These are phyloP conservation scores for Carcharodon carcharias DNA, from an alignment of 2,797 vertebrate species.

Conservation along the genomic window DNA sequence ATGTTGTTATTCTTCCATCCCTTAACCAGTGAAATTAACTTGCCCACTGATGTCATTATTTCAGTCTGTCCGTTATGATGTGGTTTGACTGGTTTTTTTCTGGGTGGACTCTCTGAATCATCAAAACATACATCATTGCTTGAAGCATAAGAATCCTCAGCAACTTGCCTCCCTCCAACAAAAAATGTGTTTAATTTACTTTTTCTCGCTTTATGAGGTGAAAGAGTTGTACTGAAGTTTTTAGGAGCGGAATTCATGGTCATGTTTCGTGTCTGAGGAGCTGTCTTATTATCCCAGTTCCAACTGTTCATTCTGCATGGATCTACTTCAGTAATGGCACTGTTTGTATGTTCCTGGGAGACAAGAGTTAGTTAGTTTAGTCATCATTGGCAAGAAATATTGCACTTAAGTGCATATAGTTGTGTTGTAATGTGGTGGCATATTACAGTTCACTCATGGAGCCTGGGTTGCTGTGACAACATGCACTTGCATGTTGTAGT, in stretches of 20 bases:
- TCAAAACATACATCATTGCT: constrained; percentile 23
- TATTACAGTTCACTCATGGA: no score
- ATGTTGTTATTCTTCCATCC: constrained; percentile 47
- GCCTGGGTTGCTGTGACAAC: no score
- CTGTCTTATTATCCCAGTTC: neutral
- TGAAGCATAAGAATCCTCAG: neutral
- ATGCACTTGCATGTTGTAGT: no score
- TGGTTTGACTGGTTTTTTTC: constrained; percentile 1
- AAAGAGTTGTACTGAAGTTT: neutral
- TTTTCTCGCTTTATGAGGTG: constrained; percentile 21
- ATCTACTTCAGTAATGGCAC: neutral
- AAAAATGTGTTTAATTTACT: constrained; percentile 13
- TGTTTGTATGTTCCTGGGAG: neutral
- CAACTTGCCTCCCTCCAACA: neutral
- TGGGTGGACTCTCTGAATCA: constrained; percentile 9
- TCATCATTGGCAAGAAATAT: neutral
- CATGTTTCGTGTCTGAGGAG: constrained; percentile 9
- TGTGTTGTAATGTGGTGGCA: neutral
- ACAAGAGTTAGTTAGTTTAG: neutral
- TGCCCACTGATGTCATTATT: constrained; percentile 48
- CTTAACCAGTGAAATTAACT: constrained; percentile 52
- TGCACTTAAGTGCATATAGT: neutral
- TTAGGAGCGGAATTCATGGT: neutral
- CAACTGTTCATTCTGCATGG: neutral
- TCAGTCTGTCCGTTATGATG: constrained; percentile 16